phyloP scores from a whole-genome alignment of 2,113 vertebrate species.

The Okapia johnstoni region DNA sequence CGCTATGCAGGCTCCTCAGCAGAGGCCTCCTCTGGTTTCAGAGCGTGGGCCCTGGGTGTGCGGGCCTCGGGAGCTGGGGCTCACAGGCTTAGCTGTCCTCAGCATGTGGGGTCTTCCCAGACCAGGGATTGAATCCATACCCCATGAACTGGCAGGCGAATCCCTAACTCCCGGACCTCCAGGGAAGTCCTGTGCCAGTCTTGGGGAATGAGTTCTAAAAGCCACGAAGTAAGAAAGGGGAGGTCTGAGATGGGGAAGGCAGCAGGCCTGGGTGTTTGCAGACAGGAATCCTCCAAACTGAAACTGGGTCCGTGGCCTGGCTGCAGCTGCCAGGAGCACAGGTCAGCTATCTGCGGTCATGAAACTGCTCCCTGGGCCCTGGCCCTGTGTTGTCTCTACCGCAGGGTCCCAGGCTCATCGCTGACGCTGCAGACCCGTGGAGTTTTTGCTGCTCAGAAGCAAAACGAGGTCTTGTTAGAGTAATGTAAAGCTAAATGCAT shows the following conservation, averaged over 20 bases:
- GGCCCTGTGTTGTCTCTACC: not conserved
- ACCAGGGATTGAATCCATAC: not conserved
- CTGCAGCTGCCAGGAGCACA: not conserved
- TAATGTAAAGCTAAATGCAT: not conserved
- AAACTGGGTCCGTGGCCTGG: not conserved
- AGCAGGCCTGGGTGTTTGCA: not conserved
- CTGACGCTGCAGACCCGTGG: rapidly evolving
- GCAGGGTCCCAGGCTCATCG: not conserved
- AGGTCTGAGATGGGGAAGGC: not conserved
- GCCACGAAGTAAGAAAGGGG: not conserved
- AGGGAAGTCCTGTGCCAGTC: not conserved
- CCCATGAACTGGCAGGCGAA: not conserved
- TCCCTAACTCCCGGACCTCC: not conserved
- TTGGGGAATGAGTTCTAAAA: not conserved
- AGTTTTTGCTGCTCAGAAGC: not conserved
- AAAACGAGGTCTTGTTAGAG: not conserved
- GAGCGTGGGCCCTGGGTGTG: not conserved
- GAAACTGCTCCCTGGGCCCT: not conserved
- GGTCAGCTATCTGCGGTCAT: rapidly evolving
- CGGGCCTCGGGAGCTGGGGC: not conserved
- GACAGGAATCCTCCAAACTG: not conserved
- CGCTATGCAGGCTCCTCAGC: not conserved
- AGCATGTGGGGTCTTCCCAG: not conserved
- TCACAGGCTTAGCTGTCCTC: not conserved
- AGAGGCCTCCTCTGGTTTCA: not conserved